phyloP scores from a whole-genome alignment of 2,113 vertebrate genomes.

The Saguinus imperator region DNA sequence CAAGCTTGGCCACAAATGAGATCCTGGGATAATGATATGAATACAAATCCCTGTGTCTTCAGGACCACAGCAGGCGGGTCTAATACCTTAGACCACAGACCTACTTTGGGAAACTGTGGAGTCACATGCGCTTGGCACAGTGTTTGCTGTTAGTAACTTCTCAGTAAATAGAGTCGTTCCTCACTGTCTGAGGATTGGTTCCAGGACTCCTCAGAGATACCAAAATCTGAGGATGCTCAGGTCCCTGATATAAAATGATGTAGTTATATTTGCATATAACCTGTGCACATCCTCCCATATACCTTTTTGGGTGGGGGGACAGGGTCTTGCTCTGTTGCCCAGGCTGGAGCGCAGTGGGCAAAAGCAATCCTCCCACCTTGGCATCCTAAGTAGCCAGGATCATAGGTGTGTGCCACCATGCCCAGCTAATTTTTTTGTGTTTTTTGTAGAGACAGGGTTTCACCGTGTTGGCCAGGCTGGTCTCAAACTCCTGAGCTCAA shows the following conservation, averaged over 20 bases:
- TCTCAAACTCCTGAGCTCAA: no score
- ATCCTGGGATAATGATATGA: neutral
- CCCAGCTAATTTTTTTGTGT: no score
- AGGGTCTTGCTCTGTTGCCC: no score
- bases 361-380: no score
- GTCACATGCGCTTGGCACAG: neutral
- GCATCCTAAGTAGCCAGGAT: no score
- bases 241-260: neutral
- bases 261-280: neutral
- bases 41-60: neutral
- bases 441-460: no score
- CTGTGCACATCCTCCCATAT: neutral
- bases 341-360: no score
- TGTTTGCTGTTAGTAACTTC: neutral
- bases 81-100: accelerated
- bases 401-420: no score
- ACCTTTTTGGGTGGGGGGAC: no score
- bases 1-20: neutral
- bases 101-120: neutral
- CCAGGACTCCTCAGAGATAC: neutral
- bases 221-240: neutral
- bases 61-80: neutral
- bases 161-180: neutral
- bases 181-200: neutral
- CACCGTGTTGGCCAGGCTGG: no score